These are phyloP conservation scores for Myopa testacea DNA, from an alignment of 2,888 invertebrate genomes.

Conservation along the genomic window DNA sequence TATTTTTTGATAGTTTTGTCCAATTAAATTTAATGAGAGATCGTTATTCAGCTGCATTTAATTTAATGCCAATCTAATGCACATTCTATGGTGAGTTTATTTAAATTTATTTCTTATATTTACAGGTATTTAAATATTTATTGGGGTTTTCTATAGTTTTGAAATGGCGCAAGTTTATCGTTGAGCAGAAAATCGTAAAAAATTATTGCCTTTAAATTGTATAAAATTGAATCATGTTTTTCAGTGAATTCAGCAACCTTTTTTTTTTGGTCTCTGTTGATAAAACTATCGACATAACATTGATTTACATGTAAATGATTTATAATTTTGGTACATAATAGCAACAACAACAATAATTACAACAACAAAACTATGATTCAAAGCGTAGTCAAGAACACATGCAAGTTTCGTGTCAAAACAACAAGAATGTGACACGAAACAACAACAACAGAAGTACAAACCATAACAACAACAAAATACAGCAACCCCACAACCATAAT, in stretches of 20 bases:
- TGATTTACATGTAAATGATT: background rate
- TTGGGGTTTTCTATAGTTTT: no score
- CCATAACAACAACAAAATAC: background rate
- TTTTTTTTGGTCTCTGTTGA: no score
- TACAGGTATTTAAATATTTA: background rate
- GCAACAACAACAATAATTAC: background rate
- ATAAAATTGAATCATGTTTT: no score
- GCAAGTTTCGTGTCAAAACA: no score
- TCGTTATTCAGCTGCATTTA: background rate
- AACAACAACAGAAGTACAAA: no score
- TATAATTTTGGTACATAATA: background rate
- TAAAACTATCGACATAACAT: no score
- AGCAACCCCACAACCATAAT: background rate
- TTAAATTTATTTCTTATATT: background rate
- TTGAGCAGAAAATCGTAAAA: no score
- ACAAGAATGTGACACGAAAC: background rate
- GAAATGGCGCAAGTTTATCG: no score
- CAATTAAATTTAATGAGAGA: conserved; percentile 25
- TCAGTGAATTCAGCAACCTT: no score
- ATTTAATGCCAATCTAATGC: background rate
- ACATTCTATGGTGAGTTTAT: conserved; percentile 6
- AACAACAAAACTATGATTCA: no score
- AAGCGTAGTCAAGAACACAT: no score
- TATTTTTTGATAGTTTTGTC: conserved; percentile 32
- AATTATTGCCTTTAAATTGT: no score